Base-by-base conservation (phyloP, 2,888 invertebrate species). In the Drosophila paucipuncta region DNA sequence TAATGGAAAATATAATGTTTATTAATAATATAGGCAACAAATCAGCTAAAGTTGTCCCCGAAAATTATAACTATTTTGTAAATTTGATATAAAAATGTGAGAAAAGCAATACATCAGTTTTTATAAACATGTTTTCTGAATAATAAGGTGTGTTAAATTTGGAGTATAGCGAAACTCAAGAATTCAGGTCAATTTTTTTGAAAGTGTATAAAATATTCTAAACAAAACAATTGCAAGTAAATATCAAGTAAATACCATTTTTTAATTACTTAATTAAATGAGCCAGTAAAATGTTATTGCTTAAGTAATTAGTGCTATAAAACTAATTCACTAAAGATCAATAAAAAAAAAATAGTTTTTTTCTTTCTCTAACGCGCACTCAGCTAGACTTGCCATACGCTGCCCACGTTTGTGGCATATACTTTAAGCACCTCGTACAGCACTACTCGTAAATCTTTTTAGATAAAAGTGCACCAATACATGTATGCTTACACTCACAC, bases 381-480 rank as follows among this genome's bases (percentile, higher is more conserved):
- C n/a, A 58, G 30, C 30, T 58, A 31, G 22, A 31, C 3, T 31
- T 13, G 37, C 13, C 33, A 33, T 4, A 41, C n/a, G 22, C 47
- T 59, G 53, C 25, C 10, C 35, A 50, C 28, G 37, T 18, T 30
- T 57, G 57, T 28, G 28, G 55, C 37, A 39, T 30, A n/a, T 7
- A 39, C 37, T 65, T 55, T n/a, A 50, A 64, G 57, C 41, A 33
- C 59, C n/a, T 52, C 47, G 47, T 16, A 16, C 9, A 10, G 28
- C 39, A 30, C n/a, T 35, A 52, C 52, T 22, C 63, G 25, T 35
- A 28, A 7, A 58, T 53, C 30, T 49, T 43, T 39, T 30, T 52
- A 64, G 39, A 52, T 43, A 58, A 47, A 64, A 67, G 22, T 61
- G 53, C 61, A 78, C 47, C 5, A 33, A 60, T 39, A 68, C 37